Evolutionary conservation across 2,888 invertebrate genomes (phyloP), one percentile per base, ranked within the genome.

Genomic region (Elysia crispata): DNA sequence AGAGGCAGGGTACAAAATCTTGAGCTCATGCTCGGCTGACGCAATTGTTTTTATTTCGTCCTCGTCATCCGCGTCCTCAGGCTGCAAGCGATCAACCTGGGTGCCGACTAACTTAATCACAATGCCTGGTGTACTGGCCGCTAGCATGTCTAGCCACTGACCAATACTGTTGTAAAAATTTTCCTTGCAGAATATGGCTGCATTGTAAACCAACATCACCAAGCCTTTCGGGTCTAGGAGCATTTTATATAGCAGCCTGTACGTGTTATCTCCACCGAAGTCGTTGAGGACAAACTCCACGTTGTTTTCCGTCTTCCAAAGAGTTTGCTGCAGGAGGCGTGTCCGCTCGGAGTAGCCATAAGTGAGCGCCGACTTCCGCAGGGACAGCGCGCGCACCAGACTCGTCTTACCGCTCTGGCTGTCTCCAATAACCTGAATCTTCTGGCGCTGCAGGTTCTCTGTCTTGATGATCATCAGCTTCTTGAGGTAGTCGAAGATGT

Each of bases 51-150:
- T 73, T 8, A 41, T 31, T 23, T 81, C 50, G 23, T 67, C 67
- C 18, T 70, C 76, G 54, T 85, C 84, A 30, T 73, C 67, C 18
- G 64, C 77, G 15, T 66, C 54, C 20, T 79, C 57, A 3, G 72
- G 31, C 11, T 80, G 75, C 25, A 83, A 74, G 20, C 85, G 81
- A 80, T 91, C 91, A 70, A 82, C 78, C 74, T 91, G 89, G n/a
- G 91, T 89, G 11, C 90, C 91, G 23, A 91, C 87, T 8, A 91
- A 82, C 83, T 91, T 91, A 69, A 91, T 88, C 3, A 90, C 88
- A 6, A 87, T 87, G 6, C 90, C 90, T 33, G 91, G 91, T 54
- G 84, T 84, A 79, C 88, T 85, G 18, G 83, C 73, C 64, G 85
- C 86, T 0, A 91, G 83, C 73, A 90, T 83, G 25, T 90, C 89